Base-by-base conservation (phyloP, 2,797 vertebrate species). In the Microctenopoma steveboyesi region DNA sequence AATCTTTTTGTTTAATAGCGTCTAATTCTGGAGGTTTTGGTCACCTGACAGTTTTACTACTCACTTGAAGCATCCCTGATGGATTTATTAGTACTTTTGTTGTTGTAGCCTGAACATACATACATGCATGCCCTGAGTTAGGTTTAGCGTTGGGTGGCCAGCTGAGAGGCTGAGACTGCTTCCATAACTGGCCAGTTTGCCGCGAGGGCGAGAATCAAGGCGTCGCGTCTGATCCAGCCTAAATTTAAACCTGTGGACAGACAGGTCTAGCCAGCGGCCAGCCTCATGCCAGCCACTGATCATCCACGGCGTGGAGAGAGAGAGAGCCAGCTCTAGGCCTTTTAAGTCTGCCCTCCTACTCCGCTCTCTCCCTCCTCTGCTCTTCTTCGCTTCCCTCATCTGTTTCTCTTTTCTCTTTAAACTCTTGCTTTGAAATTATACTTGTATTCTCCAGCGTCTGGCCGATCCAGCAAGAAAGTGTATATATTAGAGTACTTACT, bases 191-290 rank as follows among this genome's bases (percentile, higher is more conserved):
- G 30, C 18, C 45, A 68, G 68, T 57, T 80, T 59, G 51, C 76
- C 52, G 64, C 16, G 54, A 69, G 70, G 78, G 68, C 54, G 15
- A 76, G 74, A 68, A 78, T 77, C 15, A 39, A 74, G 54, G 52
- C 58, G 16, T 85, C 72, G 50, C 10, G 72, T 84, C 86, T 86
- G 88, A 91, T 87, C 74, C 78, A 16, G 74, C 80, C 90, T 94
- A 93, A 93, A 93, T 93, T 93, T 93, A 93, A 93, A 93, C 87
- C 88, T 88, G 91, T 69, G 85, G 93, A 95, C 88, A 93, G 92
- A 93, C 89, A 2, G 76, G 92, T 89, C 86, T 82, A 79, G 87
- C 92, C 91, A 90, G 89, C 69, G 69, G 84, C 84, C 86, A 56
- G 78, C 80, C 74, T 90, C 87, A 78, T 87, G 91, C 76, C 86